Conservation (phyloP, 1,140 invertebrate species). For the Drosophila athabasca region DNA sequence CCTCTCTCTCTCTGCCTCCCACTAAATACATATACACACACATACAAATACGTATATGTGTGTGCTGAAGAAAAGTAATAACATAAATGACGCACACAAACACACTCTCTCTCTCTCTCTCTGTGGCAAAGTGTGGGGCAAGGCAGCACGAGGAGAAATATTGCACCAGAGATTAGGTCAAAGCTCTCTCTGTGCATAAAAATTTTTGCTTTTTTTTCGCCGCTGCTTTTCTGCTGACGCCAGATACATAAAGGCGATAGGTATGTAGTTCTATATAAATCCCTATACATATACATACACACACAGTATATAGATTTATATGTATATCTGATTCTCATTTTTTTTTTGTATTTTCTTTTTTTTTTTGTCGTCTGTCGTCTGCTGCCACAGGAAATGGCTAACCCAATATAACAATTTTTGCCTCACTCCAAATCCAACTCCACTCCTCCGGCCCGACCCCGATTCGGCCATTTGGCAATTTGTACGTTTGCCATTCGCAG, state of each 20-base stretch:
- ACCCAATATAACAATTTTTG: conserved; percentile 42
- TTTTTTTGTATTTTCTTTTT: neutral
- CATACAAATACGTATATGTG: conserved; percentile 29
- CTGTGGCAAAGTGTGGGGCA: neutral
- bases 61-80: conserved; percentile 59
- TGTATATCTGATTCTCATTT: conserved; percentile 14
- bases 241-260: conserved; percentile 40
- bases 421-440: conserved; percentile 1
- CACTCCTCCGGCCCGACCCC: too few species aligned
- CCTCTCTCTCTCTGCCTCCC: conserved; percentile 2
- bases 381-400: conserved; percentile 37
- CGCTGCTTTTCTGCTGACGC: conserved; percentile 52
- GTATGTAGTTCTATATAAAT: conserved; percentile 6
- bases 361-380: conserved; percentile 14
- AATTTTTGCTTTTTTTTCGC: conserved; percentile 29
- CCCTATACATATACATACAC: neutral
- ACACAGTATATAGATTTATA: neutral
- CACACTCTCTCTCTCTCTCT: conserved; percentile 1
- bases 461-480: conserved; percentile 46
- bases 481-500: conserved; percentile 36
- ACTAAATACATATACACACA: neutral
- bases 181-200: conserved; percentile 76
- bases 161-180: conserved; percentile 80
- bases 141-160: conserved; percentile 63
- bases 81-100: conserved; percentile 56